Evolutionary conservation across 1,140 invertebrate species (phyloP), one percentile per base, ranked within the genome.

Genomic region (Hermatobates lingyangjiaoensis): DNA sequence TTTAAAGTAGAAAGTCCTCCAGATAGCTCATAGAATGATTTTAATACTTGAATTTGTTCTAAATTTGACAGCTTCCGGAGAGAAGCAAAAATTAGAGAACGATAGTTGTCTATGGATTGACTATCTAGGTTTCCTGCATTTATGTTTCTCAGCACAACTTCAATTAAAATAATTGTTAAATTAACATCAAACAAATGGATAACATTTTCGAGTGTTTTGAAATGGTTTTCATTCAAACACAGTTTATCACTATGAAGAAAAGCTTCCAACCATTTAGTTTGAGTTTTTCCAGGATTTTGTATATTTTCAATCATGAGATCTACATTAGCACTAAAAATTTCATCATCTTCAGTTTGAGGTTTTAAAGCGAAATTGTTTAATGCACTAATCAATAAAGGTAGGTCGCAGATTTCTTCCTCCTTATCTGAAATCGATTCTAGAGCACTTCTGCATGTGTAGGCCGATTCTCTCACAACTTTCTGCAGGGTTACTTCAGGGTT

Each of bases 341-440:
- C 48, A 14, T 49, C 48, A 49, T 49, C 48, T 49, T 49, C 48
- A 23, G 28, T 49, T 4, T n/a, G 21, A 2, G 48, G 48, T 18
- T 49, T 23, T 4, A 49, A 20, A 28, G 48, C 48, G 18, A 49
- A 26, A 49, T 49, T 49, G 12, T 23, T 34, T 3, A 49, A 24
- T 2, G 48, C 24, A 14, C 28, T 14, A 10, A 26, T 34, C 15
- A 49, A 26, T 21, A 39, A 10, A n/a, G 15, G 24, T 21, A 49
- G 30, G 10, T 26, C 23, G 25, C 28, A 24, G 7, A 49, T 38
- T 24, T 49, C 48, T 26, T 38, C 30, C 18, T 24, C 39, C 30
- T 38, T n/a, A 14, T 49, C 23, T 14, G 15, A 15, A 2, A 49
- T 38, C 20, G 48, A 21, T n/a, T n/a, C 30, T 3, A 47, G 27